A percentile compares a stretch with the other conserved stretches of the same genome.
Evolutionary conservation across 2,113 vertebrate species (phyloP).

Genomic region (Xyliphius kryptos): DNA sequence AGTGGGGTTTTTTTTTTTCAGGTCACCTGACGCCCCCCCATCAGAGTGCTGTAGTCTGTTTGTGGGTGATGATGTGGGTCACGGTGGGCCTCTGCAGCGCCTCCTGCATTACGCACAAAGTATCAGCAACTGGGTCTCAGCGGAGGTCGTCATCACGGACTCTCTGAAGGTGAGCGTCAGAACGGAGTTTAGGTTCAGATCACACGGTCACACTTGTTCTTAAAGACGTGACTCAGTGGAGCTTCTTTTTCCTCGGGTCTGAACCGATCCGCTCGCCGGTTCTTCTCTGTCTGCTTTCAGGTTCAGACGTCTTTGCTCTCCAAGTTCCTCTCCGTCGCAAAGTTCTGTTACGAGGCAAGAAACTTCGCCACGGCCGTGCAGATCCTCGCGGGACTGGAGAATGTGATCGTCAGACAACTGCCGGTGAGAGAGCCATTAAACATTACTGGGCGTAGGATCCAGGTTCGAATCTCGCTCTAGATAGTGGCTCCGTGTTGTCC

Average conservation of each 20-base stretch:
- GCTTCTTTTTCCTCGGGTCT: background rate
- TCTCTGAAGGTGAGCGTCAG: conserved; percentile 79
- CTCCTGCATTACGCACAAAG: conserved; percentile 72
- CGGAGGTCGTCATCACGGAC: conserved; percentile 85
- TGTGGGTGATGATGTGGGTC: conserved; percentile 52
- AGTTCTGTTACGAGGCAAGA: conserved; percentile 84
- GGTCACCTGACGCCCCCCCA: conserved; percentile 57
- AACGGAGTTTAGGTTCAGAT: too few species aligned
- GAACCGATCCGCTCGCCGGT: too few species aligned
- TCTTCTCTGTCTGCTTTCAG: conserved; percentile 56
- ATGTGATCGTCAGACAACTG: conserved; percentile 80
- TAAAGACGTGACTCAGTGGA: too few species aligned
- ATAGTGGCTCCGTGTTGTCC: too few species aligned
- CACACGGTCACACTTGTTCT: too few species aligned
- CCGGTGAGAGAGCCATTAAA: too few species aligned
- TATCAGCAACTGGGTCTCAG: conserved; percentile 83
- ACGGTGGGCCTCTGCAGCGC: conserved; percentile 69
- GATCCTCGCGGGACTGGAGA: conserved; percentile 82
- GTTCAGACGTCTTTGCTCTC: conserved; percentile 76
- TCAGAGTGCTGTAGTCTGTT: conserved; percentile 71
- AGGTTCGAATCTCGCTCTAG: too few species aligned
- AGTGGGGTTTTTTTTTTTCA: too few species aligned
- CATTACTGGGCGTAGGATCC: too few species aligned
- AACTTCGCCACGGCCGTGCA: conserved; percentile 93
- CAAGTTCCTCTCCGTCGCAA: conserved; percentile 80